A percentile compares a stretch with the other conserved stretches of the same genome.
Conservation (phyloP, 2,113 vertebrate genomes). For the Aldabrachelys gigantea region DNA sequence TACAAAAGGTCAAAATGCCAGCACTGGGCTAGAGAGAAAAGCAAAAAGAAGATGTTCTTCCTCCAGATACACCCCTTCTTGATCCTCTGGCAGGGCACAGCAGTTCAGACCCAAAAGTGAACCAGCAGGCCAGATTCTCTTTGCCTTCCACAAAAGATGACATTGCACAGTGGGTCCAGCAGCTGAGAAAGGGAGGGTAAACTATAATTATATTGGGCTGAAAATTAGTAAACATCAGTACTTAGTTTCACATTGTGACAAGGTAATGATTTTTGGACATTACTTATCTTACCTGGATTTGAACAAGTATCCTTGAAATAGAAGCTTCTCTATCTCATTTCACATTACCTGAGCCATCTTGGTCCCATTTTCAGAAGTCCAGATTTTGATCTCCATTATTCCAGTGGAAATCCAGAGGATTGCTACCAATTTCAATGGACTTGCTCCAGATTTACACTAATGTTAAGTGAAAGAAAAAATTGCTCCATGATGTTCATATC, state of each 20-base stretch:
- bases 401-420: background rate
- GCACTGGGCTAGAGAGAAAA: background rate
- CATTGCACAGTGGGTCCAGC: background rate
- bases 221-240: background rate
- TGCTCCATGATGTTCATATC: background rate
- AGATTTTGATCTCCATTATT: background rate
- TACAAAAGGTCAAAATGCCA: background rate
- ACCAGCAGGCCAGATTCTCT: background rate
- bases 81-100: rapidly evolving
- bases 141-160: background rate
- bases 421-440: background rate
- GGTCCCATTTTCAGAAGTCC: background rate
- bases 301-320: background rate
- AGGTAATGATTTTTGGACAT: background rate
- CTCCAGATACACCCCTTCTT: background rate
- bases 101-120: background rate
- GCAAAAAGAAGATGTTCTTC: background rate
- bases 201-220: background rate
- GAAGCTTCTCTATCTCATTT: background rate
- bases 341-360: background rate
- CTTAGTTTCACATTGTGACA: background rate
- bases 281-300: background rate
- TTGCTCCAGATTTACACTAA: background rate
- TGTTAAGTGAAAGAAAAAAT: background rate
- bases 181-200: background rate